Base-by-base conservation (phyloP, 2,888 invertebrate species). In the Lasius fuliginosus region DNA sequence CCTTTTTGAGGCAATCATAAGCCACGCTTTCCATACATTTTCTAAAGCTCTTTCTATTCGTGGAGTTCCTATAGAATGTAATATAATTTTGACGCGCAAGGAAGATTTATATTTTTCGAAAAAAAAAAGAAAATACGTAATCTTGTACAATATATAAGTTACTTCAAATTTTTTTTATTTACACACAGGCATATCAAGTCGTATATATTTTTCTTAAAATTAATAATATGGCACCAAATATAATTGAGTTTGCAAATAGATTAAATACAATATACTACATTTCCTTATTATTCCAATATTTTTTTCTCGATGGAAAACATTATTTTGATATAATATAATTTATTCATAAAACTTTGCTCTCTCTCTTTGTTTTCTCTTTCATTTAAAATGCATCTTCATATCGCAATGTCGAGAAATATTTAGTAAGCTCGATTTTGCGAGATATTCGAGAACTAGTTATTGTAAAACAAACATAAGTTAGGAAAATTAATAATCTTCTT, bases 41-140 rank as follows among this genome's bases (percentile, higher is more conserved):
- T 68, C 9, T 8, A 56, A 56, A 40, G 40, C 23, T 65, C 33
- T 4, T 27, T 40, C 8, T 36, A 56, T 18, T n/a, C 69, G 30
- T 30, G n/a, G 36, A 65, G 53, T 56, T 68, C 56, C 40, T 77
- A 42, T 77, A 27, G 56, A 67, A 42, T 27, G n/a, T 53, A 56
- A 40, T 40, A 9, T 49, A 76, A 65, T 65, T 65, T 40, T 23
- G 8, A 65, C 5, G 11, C 2, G 18, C 15, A 1, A 53, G 53
- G n/a, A n/a, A 53, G n/a, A 12, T 42, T 65, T 65, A 40, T n/a
- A 23, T 65, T 65, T 1, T 36, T 5, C 1, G n/a, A 46, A 46
- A 46, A 15, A 8, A 8, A 33, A 36, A n/a, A 36, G 5, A 18
- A 62, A 33, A 8, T 60, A 62, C 3, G 2, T n/a, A 8, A 23